A percentile compares a stretch with the other conserved stretches of the same genome.
Conservation (phyloP, 2,113 vertebrate genomes). For the Chaetorhynchus papuensis region DNA sequence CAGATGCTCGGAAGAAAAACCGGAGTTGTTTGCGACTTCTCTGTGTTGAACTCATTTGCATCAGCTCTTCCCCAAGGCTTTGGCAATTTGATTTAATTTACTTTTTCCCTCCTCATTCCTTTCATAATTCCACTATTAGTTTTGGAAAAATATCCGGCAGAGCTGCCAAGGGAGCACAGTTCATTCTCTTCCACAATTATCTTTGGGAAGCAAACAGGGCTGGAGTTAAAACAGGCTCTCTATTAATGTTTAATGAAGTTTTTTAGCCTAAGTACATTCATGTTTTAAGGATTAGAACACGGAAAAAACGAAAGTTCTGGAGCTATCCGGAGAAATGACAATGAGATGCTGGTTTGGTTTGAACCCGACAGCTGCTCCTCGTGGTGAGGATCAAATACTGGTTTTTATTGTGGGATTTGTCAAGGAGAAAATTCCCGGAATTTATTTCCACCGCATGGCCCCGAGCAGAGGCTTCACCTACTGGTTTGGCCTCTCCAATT, state of each 20-base stretch:
- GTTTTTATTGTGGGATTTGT: neutral
- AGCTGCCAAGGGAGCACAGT: neutral
- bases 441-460: neutral
- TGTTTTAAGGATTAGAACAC: neutral
- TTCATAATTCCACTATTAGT: neutral
- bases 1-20: neutral
- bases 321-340: neutral
- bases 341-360: neutral
- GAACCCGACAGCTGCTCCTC: neutral
- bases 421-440: neutral
- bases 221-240: neutral
- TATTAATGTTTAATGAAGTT: conserved; percentile 28
- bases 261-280: neutral
- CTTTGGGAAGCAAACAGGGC: neutral
- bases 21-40: neutral
- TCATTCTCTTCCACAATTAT: conserved; percentile 29
- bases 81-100: conserved; percentile 40
- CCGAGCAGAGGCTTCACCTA: neutral
- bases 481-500: neutral
- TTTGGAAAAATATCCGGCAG: neutral
- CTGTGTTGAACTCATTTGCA: neutral
- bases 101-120: neutral
- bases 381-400: fast-evolving
- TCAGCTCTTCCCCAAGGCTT: conserved; percentile 15
- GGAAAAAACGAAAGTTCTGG: neutral